Evolutionary conservation across 2,888 invertebrate genomes (phyloP).

Genomic region (Esperia sulphurella): DNA sequence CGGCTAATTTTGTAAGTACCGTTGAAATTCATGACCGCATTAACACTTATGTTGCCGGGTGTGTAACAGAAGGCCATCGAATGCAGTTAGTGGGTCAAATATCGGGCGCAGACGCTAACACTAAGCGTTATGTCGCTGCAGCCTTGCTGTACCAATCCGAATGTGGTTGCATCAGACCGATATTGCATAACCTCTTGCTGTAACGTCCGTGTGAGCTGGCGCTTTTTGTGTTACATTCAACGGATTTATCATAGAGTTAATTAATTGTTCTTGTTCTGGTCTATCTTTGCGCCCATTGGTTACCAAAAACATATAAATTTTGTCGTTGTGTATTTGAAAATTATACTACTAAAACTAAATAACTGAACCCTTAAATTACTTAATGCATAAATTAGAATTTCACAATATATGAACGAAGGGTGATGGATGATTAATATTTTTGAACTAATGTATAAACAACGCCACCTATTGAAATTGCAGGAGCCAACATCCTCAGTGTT

Average conservation of each 20-base stretch:
- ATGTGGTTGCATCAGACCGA: conserved; percentile 47
- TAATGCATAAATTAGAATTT: too few relatives aligned
- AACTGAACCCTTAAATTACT: too few relatives aligned
- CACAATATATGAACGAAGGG: too few relatives aligned
- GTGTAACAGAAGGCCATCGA: conserved; percentile 23
- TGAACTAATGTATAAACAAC: neutral
- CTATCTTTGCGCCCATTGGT: too few relatives aligned
- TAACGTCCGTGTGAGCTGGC: conserved; percentile 29
- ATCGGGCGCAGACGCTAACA: conserved; percentile 36
- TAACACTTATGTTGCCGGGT: conserved; percentile 9
- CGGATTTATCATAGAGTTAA: conserved; percentile 1
- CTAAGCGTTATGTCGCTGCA: conserved; percentile 21
- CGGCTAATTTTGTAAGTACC: too few relatives aligned
- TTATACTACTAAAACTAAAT: too few relatives aligned
- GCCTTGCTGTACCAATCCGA: conserved; percentile 25
- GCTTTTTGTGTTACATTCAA: neutral
- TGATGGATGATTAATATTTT: too few relatives aligned
- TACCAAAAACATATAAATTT: too few relatives aligned
- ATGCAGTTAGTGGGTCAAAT: conserved; percentile 58
- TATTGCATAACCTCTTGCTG: conserved; percentile 40
- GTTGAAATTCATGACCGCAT: neutral
- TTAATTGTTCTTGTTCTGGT: conserved; percentile 1
- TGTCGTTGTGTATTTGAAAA: too few relatives aligned
- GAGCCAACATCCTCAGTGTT: neutral
- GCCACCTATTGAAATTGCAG: neutral